Percentiles rank a stretch among this genome's conserved stretches.
Conservation (phyloP, 1,140 invertebrate genomes). For the Physella acuta region DNA sequence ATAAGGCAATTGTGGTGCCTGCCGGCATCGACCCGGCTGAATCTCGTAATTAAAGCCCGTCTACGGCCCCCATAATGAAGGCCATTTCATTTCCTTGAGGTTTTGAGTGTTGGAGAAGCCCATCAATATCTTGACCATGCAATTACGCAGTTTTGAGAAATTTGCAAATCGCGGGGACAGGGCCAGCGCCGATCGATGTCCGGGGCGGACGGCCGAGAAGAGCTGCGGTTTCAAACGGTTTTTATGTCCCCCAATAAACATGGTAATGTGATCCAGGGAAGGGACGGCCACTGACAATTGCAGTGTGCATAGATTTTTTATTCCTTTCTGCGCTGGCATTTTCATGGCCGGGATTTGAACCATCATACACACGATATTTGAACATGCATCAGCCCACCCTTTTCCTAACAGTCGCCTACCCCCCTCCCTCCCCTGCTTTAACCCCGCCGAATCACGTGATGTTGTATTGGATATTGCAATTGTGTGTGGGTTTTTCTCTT, state of each 20-base stretch:
- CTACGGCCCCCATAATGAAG: background rate
- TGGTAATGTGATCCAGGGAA: conserved; percentile 6
- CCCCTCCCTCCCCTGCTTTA: background rate
- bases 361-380: background rate
- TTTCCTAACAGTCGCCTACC: background rate
- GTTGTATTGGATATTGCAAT: too few relatives aligned
- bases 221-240: conserved; percentile 18
- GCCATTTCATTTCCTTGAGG: conserved; percentile 19
- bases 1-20: background rate
- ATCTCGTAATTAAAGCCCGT: conserved; percentile 9
- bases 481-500: too few relatives aligned
- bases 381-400: background rate
- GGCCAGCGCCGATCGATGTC: background rate
- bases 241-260: conserved; percentile 19
- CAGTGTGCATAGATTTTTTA: conserved; percentile 8
- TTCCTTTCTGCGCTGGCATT: too few relatives aligned
- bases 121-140: conserved; percentile 17
- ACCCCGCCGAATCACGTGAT: too few relatives aligned
- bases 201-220: background rate
- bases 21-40: background rate
- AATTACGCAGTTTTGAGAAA: conserved; percentile 24
- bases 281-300: background rate
- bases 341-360: too few relatives aligned
- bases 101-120: conserved; percentile 1
- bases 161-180: conserved; percentile 21